Conservation (phyloP, 1,140 invertebrate species). For the Drosophila truncata region DNA sequence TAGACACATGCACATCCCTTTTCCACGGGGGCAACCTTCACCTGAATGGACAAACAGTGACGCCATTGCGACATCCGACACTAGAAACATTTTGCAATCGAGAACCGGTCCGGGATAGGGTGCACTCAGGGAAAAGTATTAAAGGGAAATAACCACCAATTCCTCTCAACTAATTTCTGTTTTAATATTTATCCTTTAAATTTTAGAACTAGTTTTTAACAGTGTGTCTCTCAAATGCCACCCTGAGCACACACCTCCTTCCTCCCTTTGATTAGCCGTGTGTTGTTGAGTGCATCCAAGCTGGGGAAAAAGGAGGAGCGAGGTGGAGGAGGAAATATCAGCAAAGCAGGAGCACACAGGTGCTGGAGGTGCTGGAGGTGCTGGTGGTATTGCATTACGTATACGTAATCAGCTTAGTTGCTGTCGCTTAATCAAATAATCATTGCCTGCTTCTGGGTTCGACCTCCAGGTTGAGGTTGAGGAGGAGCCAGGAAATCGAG, state of each 20-base stretch:
- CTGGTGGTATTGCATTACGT: slow-evolving; percentile 50
- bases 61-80: slow-evolving; percentile 54
- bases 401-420: slow-evolving; percentile 66
- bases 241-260: background rate
- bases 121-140: background rate
- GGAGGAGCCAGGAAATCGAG: background rate
- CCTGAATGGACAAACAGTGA: slow-evolving; percentile 55
- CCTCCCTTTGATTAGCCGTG: slow-evolving; percentile 44
- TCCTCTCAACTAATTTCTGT: too few species aligned
- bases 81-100: slow-evolving; percentile 44
- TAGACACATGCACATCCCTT: slow-evolving; percentile 15
- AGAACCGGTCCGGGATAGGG: background rate
- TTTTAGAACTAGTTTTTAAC: background rate
- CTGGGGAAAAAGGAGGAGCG: slow-evolving; percentile 2
- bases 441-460: slow-evolving; percentile 28
- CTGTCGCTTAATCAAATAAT: slow-evolving; percentile 69
- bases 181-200: too few species aligned
- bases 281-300: slow-evolving; percentile 44
- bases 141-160: too few species aligned
- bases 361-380: slow-evolving; percentile 1
- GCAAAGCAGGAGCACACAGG: background rate
- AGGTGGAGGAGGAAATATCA: background rate
- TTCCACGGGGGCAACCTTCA: slow-evolving; percentile 41
- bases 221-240: background rate
- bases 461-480: background rate